Base-by-base conservation (phyloP, 2,888 invertebrate genomes). In the Linnaemya vulpina region DNA sequence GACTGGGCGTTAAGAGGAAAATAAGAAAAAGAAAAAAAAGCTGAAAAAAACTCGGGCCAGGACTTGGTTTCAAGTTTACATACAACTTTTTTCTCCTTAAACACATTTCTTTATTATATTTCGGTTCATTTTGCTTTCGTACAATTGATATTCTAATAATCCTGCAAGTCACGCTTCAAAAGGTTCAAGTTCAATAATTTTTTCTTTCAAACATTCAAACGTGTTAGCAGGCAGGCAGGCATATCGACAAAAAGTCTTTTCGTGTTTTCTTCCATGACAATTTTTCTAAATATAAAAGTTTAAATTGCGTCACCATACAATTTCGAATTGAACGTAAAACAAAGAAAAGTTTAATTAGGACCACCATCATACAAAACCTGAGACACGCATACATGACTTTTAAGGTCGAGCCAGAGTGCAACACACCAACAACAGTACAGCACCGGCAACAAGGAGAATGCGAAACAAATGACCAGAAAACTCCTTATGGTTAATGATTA, bases 151-250 rank as follows among this genome's bases (percentile, higher is more conserved):
- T 77, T 83, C 81, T 65, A 78, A 68, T 77, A 86, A 78, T 84
- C 84, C 82, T 82, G 77, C 78, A 86, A 84, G 86, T 86, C 86
- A 86, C 84, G 86, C 84, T 86, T 76, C 84, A 68, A 82, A 82
- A 76, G 78, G 78, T 82, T 86, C 84, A 82, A 86, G 86, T 86
- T 86, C 86, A 82, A 86, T 82, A 82, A 76, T 73, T 82, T 82
- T 67, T 49, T 17, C 10, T 62, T 79, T 60, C 46, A 60, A 30
- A 62, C 43, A 9, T 53, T 70, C 20, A 13, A 55, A 70, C 22
- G 38, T 17, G n/a, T 3, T 30, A 5, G 30, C 0, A n/a, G 8
- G 25, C n/a, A n/a, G n/a, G n/a, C n/a, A n/a, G 25, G 35, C 22
- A 30, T 0, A 43, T 43, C 5, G 15, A 4, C 43, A 17, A 43